Percentiles rank a stretch among this genome's conserved stretches.
These are phyloP conservation scores for Sphecodes monilicornis DNA, from an alignment of 2,888 invertebrate species.

Conservation along the genomic window DNA sequence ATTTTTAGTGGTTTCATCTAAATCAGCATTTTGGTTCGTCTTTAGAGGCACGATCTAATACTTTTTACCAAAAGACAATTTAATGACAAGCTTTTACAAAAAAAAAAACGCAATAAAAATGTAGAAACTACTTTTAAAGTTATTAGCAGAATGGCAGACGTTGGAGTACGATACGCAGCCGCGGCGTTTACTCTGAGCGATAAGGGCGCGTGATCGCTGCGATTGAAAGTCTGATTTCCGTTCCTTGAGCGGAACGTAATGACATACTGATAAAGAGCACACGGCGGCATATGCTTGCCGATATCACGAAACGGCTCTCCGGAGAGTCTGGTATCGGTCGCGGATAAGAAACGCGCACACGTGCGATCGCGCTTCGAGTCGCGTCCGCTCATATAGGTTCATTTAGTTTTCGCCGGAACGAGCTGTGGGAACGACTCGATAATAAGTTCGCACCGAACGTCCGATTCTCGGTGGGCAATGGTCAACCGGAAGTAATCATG, in stretches of 20 bases:
- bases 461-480: slow-evolving; percentile 23
- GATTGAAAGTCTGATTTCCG: slow-evolving; percentile 36
- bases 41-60: too few relatives aligned
- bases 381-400: slow-evolving; percentile 7
- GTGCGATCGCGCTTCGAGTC: slow-evolving; percentile 4
- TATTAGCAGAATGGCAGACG: not conserved
- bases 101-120: too few relatives aligned
- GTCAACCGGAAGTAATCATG: slow-evolving; percentile 6
- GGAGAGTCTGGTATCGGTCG: slow-evolving; percentile 32
- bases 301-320: slow-evolving; percentile 37
- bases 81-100: too few relatives aligned
- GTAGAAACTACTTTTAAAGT: not conserved
- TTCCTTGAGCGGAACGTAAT: slow-evolving; percentile 24
- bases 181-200: not conserved
- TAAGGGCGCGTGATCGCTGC: slow-evolving; percentile 25
- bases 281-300: slow-evolving; percentile 38
- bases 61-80: too few relatives aligned
- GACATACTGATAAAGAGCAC: slow-evolving; percentile 44
- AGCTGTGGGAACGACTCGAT: slow-evolving; percentile 51
- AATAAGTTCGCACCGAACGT: slow-evolving; percentile 41
- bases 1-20: too few relatives aligned
- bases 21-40: too few relatives aligned
- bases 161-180: not conserved
- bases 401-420: slow-evolving; percentile 11
- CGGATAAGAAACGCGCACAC: slow-evolving; percentile 38